phyloP scores from a whole-genome alignment of 2,888 invertebrate genomes.

The Melangyna quadrimaculata region DNA sequence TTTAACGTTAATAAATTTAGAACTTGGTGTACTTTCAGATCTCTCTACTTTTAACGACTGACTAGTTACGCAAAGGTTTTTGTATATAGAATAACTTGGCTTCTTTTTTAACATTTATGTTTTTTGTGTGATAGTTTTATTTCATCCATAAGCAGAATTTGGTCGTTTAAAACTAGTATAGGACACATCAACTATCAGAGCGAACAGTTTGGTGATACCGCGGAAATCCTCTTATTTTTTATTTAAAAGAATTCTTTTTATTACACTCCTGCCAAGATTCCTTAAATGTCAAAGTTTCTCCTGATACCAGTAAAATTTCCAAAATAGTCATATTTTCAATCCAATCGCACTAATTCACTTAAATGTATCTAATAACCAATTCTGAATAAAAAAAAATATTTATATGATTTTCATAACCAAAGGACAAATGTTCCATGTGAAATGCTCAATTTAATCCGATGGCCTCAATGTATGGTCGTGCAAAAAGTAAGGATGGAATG shows the following conservation, averaged over 20 bases:
- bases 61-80: too few species aligned
- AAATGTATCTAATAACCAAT: conserved; percentile 63
- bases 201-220: not conserved
- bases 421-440: conserved; percentile 67
- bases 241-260: not conserved
- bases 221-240: not conserved
- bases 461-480: conserved; percentile 46
- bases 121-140: too few species aligned
- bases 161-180: too few species aligned
- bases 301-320: not conserved
- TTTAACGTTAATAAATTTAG: too few species aligned
- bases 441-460: conserved; percentile 68
- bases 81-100: too few species aligned
- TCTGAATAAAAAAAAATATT: conserved; percentile 28
- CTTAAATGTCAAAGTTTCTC: not conserved
- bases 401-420: conserved; percentile 55
- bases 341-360: conserved; percentile 59
- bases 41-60: too few species aligned
- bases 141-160: too few species aligned
- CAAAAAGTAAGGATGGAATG: conserved; percentile 10
- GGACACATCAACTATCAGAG: too few species aligned
- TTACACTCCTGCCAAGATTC: not conserved
- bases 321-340: not conserved
- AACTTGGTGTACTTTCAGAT: too few species aligned
- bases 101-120: too few species aligned